Evolutionary conservation across 2,113 vertebrate genomes (phyloP), one percentile per base, ranked within the genome.

Genomic region (Oncorhynchus keta): DNA sequence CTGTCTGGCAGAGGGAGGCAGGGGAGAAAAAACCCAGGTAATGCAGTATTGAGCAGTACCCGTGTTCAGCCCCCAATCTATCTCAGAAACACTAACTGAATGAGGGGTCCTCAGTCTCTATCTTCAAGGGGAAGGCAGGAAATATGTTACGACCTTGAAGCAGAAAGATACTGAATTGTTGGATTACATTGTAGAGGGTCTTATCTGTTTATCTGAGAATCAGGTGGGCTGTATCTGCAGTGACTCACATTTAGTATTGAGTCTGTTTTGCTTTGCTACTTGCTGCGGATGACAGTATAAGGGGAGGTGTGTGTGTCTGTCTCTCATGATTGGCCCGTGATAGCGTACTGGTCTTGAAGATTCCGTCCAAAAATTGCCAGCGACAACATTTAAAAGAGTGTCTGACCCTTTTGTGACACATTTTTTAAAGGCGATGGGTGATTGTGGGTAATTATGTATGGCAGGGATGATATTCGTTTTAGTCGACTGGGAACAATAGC

Each of bases 171-270:
- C 51, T 55, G 51, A 55, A 55, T 5, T 18, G 13, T 55, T 55
- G 16, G 51, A 18, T 55, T 55, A 55, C 51, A 55, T 55, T 55
- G 51, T 18, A 18, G 16, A 55, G 51, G 4, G 12, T 65, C 66
- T 73, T 83, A 79, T 79, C 81, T 74, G 66, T 72, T 73, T 76
- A 79, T 26, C 22, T 55, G 62, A 20, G 16, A 32, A n/a, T 73
- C 55, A n/a, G 13, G n/a, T 66, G 64, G 28, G 65, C 13, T 67
- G 65, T 26, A 67, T 30, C 65, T 55, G 51, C 16, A 55, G 11
- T 32, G 26, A 16, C 22, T 66, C 26, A 66, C 24, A 66, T 66
- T 30, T 66, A 13, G 18, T 30, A 11, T 45, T 20, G 14, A 9
- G 20, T n/a, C 67, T 45, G 32, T 68, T 39, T 16, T 35, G 16